These are phyloP conservation scores for Hippoglossus stenolepis DNA, from an alignment of 2,113 vertebrate genomes.

Conservation along the genomic window DNA sequence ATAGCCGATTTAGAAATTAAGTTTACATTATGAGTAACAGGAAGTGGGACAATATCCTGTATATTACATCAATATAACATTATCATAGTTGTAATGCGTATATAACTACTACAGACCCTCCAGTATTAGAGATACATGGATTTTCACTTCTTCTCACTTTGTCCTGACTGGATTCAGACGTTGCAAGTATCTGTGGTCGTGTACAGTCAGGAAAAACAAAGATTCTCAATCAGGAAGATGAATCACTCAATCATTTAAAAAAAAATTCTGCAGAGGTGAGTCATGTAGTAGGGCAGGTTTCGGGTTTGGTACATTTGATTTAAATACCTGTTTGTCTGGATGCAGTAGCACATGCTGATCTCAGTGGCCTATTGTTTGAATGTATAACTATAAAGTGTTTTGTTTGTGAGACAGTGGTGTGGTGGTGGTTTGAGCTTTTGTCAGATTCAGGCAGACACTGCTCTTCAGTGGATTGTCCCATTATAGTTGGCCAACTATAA, in stretches of 20 bases:
- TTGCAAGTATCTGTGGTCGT: slow-evolving; percentile 50
- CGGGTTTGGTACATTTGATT: neutral
- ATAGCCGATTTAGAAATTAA: neutral
- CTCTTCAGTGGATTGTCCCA: neutral
- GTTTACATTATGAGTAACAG: slow-evolving; percentile 11
- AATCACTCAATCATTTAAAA: slow-evolving; percentile 40
- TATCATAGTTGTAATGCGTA: neutral
- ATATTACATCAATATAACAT: neutral
- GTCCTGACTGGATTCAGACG: slow-evolving; percentile 59
- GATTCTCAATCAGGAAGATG: slow-evolving; percentile 53
- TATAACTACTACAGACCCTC: slow-evolving; percentile 5
- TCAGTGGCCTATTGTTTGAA: neutral
- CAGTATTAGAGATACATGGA: slow-evolving; percentile 17
- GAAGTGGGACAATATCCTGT: neutral
- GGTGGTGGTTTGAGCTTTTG: neutral
- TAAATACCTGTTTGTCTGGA: neutral
- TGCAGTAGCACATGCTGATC: too few relatives aligned
- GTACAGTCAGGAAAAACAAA: slow-evolving; percentile 52
- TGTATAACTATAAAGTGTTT: neutral
- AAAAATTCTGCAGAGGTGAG: slow-evolving; percentile 9
- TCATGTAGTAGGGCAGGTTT: neutral
- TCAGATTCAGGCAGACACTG: neutral
- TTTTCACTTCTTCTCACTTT: slow-evolving; percentile 49
- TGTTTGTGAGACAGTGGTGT: neutral
- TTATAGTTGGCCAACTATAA: too few relatives aligned